Evolutionary conservation across 2,888 invertebrate species (phyloP), one percentile per base, ranked within the genome.

Genomic region (Epicampocera succincta): DNA sequence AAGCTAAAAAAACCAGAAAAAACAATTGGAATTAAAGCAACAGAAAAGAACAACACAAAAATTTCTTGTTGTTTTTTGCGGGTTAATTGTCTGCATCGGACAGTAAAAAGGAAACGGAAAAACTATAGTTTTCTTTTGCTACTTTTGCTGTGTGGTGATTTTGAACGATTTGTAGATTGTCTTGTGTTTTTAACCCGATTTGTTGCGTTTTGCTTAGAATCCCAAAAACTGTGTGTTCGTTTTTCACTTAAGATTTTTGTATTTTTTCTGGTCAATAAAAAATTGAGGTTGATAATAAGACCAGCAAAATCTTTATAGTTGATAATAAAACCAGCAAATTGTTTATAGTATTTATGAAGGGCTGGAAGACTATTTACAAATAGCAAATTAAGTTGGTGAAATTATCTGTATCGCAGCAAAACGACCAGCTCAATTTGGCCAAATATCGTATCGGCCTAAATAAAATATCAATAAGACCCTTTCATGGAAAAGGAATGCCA

Each of bases 31-130:
- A 44, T 3, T 38, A 19, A 12, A 12, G n/a, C 1, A 63, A 9
- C 11, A 19, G 2, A 38, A n/a, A 50, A 13, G 29, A 11, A 40
- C 1, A 42, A 6, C 15, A n/a, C 15, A 25, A 48, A 15, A 12
- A 29, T 61, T 29, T 33, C 2, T 21, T n/a, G 44, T 68, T 72
- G n/a, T n/a, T n/a, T n/a, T n/a, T n/a, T n/a, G n/a, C n/a, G 61
- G 60, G 71, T 52, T 50, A 75, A 69, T 75, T 65, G 69, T 68
- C 73, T 63, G 46, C 38, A 33, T 33, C 42, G 63, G 54, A 66
- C 40, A 58, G 54, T n/a, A 15, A 33, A 74, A 40, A 33, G 33
- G 8, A 33, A 63, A 50, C 13, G 48, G 54, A 38, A 60, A 42
- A 60, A 58, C 17, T 42, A 25, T 17, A 66, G 25, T 42, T 21